Evolutionary conservation across 2,113 vertebrate genomes (phyloP).

Genomic region (Actenoides hombroni): DNA sequence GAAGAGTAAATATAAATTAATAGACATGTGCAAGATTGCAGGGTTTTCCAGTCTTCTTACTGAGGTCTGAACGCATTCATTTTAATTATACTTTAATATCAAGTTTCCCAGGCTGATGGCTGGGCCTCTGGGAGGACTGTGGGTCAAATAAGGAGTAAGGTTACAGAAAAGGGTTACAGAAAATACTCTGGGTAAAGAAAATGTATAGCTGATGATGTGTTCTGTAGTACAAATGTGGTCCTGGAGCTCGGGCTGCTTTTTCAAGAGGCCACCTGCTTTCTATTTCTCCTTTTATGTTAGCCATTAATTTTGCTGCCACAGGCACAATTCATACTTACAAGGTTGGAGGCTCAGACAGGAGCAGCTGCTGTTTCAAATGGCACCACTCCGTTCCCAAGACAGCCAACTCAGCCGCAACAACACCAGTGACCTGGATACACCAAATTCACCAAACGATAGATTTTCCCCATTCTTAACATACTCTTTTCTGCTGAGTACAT

Average conservation of each 20-base stretch:
- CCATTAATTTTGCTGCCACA: conserved; percentile 59
- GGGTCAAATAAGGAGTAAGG: conserved; percentile 12
- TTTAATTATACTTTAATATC: conserved; percentile 17
- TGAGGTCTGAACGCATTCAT: neutral
- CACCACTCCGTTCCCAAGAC: conserved; percentile 7
- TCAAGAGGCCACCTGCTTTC: conserved; percentile 54
- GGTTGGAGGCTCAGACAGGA: conserved; percentile 24
- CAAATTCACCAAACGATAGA: neutral
- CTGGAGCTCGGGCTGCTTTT: neutral
- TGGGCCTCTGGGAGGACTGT: neutral
- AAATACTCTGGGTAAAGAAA: conserved; percentile 11
- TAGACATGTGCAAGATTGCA: neutral
- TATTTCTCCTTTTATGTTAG: conserved; percentile 42
- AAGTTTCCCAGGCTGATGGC: neutral
- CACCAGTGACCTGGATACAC: neutral
- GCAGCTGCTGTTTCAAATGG: conserved; percentile 51
- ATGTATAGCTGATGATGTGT: neutral
- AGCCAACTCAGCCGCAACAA: conserved; percentile 10
- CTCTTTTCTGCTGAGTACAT: neutral
- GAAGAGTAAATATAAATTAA: neutral
- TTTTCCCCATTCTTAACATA: neutral
- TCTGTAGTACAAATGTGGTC: conserved; percentile 21
- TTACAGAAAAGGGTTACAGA: neutral
- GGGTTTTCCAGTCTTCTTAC: neutral
- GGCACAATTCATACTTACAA: conserved; percentile 54